Percentiles rank a stretch among this genome's conserved stretches.
phyloP scores from a whole-genome alignment of 2,797 vertebrate genomes.

The Molothrus aeneus region DNA sequence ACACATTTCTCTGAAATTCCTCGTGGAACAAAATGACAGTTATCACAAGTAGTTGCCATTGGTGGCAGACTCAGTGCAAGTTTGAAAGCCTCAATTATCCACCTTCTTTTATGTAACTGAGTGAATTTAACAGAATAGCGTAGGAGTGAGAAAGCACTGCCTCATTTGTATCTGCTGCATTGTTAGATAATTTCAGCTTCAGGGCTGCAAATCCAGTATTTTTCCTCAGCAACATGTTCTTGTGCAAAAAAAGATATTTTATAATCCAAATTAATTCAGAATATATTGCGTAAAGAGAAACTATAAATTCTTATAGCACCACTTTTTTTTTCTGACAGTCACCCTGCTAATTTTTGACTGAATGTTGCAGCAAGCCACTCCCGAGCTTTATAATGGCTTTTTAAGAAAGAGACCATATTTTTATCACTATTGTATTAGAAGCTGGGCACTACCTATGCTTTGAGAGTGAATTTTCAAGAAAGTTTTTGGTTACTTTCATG shows the following conservation, averaged over 20 bases:
- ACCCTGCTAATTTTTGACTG: neutral
- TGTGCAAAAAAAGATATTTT: neutral
- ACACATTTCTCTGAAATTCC: neutral
- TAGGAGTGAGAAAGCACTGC: slow-evolving; percentile 48
- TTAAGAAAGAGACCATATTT: neutral
- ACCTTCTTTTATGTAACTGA: slow-evolving; percentile 60
- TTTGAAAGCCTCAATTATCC: slow-evolving; percentile 57
- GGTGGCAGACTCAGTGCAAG: slow-evolving; percentile 20
- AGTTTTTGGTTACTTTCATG: neutral
- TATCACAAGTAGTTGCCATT: neutral
- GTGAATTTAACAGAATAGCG: slow-evolving; percentile 13
- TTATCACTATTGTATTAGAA: neutral
- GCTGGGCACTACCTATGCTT: neutral
- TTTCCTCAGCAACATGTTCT: neutral
- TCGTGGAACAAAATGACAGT: slow-evolving; percentile 9
- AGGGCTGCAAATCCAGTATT: neutral
- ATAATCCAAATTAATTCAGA: slow-evolving; percentile 38
- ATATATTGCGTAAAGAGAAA: neutral
- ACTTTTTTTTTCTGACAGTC: neutral
- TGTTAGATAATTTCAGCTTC: slow-evolving; percentile 37
- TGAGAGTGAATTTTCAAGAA: neutral
- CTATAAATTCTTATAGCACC: neutral
- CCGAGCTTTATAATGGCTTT: neutral
- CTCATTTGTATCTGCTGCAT: slow-evolving; percentile 42
- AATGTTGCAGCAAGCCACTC: neutral